Conservation (phyloP, 23 tunicate species). For the Styela plicata region DNA sequence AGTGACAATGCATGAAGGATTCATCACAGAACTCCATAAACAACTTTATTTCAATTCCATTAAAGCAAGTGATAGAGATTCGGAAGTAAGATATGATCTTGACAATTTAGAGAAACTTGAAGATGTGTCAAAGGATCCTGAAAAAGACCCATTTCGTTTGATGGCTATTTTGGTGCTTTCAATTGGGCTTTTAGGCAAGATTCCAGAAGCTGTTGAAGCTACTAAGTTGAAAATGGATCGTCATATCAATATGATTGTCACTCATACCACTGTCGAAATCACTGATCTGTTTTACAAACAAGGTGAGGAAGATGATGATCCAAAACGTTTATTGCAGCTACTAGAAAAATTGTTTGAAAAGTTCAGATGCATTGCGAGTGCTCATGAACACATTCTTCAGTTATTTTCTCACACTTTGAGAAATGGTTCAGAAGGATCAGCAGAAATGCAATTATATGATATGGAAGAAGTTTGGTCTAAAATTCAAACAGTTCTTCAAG, state of each 20-base stretch:
- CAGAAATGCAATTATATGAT: slow-evolving; percentile 46
- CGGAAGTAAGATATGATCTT: neutral
- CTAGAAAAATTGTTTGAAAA: slow-evolving; percentile 68
- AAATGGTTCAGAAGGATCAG: neutral
- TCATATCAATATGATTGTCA: slow-evolving; percentile 68
- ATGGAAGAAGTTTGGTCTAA: slow-evolving; percentile 93
- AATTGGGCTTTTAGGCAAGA: slow-evolving; percentile 37
- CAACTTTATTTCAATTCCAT: slow-evolving; percentile 71
- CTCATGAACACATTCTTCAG: slow-evolving; percentile 61
- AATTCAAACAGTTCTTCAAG: slow-evolving; percentile 80
- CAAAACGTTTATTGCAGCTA: slow-evolving; percentile 71
- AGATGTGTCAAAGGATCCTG: slow-evolving; percentile 53
- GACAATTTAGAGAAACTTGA: slow-evolving; percentile 42
- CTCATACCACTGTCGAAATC: slow-evolving; percentile 89
- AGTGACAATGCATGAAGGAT: slow-evolving; percentile 61
- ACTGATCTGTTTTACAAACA: slow-evolving; percentile 70
- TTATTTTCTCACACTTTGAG: neutral
- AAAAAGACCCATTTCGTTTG: slow-evolving; percentile 57
- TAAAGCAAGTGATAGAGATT: neutral
- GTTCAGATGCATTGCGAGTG: slow-evolving; percentile 68
- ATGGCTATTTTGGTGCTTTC: slow-evolving; percentile 79
- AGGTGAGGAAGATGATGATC: slow-evolving; percentile 36
- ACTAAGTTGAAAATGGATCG: slow-evolving; percentile 80
- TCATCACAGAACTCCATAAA: slow-evolving; percentile 78
- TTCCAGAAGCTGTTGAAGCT: slow-evolving; percentile 74